Conservation (phyloP, 2,888 invertebrate genomes). For the Tryphoninae sp. region DNA sequence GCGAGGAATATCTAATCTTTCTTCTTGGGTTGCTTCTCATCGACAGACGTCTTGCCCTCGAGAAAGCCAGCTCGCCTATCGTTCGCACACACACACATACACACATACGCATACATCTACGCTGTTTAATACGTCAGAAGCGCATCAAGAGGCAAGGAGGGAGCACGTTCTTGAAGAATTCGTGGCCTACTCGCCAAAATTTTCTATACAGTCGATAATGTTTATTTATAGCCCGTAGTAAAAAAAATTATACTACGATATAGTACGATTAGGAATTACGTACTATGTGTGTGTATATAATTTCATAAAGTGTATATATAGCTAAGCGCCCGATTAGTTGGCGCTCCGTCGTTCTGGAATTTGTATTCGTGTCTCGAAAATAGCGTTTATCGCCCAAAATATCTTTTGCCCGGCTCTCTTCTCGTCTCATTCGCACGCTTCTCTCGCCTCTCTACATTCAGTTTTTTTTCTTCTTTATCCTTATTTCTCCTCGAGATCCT, state of each 20-base stretch:
- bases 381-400: conserved; percentile 65
- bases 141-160: too few species aligned
- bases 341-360: conserved; percentile 49
- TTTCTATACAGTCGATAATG: too few species aligned
- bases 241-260: too few species aligned
- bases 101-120: neutral
- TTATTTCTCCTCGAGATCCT: conserved; percentile 18
- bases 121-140: too few species aligned
- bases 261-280: too few species aligned
- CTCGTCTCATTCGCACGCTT: conserved; percentile 35
- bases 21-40: conserved; percentile 33
- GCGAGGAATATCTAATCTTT: conserved; percentile 53
- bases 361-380: conserved; percentile 62
- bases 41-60: conserved; percentile 42
- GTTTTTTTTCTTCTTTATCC: conserved; percentile 23
- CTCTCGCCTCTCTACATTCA: conserved; percentile 7
- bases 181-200: too few species aligned
- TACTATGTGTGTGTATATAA: conserved; percentile 8
- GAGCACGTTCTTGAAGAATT: too few species aligned
- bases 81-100: neutral
- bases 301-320: conserved; percentile 25
- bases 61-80: conserved; percentile 12
- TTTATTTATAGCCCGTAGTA: too few species aligned
- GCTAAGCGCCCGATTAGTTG: conserved; percentile 34
- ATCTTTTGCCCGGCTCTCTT: conserved; percentile 49